A percentile compares a stretch with the other conserved stretches of the same genome.
Conservation (phyloP, 1,140 invertebrate species). For the Radopholus similis region DNA sequence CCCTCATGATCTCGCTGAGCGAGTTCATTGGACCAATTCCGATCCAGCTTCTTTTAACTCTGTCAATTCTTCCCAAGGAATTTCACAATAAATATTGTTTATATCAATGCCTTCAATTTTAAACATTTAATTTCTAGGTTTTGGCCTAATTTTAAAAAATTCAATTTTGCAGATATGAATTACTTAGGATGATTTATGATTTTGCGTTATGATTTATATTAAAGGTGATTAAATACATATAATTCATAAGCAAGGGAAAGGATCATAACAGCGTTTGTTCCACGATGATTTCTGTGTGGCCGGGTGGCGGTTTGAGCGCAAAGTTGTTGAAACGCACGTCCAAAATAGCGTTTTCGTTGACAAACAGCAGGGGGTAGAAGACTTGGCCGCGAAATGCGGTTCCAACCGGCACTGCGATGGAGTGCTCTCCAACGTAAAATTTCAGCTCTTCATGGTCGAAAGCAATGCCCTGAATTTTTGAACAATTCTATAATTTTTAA, state of each 20-base stretch:
- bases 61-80: background rate
- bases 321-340: slow-evolving; percentile 89
- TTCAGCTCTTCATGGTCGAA: slow-evolving; percentile 95
- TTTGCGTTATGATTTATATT: too few species aligned
- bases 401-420: slow-evolving; percentile 77
- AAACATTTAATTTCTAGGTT: too few species aligned
- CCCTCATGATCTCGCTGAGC: background rate
- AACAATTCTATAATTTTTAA: slow-evolving; percentile 17
- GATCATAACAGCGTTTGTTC: slow-evolving; percentile 93
- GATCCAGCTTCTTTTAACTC: background rate
- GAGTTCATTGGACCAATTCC: background rate
- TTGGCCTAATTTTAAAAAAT: too few species aligned
- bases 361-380: slow-evolving; percentile 89
- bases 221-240: too few species aligned
- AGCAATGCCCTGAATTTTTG: slow-evolving; percentile 68
- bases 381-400: slow-evolving; percentile 76
- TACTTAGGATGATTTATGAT: too few species aligned
- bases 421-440: slow-evolving; percentile 87
- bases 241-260: too few species aligned
- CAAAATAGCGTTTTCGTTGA: slow-evolving; percentile 92
- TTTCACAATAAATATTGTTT: too few species aligned
- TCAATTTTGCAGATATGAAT: too few species aligned
- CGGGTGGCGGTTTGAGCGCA: slow-evolving; percentile 75
- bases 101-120: too few species aligned
- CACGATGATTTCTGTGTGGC: slow-evolving; percentile 91